phyloP scores from a whole-genome alignment of 2,888 invertebrate species.

The Drosophila paracracens region DNA sequence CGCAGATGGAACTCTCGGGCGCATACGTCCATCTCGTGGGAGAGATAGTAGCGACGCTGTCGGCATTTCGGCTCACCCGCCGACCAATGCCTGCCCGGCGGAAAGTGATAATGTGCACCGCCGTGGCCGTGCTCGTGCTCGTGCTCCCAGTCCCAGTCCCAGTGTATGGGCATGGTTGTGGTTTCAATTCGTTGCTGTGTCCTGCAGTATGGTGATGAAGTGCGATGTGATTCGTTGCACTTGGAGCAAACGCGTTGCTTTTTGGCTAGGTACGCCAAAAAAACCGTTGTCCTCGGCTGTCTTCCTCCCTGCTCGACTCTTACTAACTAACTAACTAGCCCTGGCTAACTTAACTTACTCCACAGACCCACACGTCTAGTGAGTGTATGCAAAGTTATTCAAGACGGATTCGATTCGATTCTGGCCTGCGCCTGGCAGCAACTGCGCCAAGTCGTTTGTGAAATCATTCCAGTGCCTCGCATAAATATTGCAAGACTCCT shows the following conservation, averaged over 20 bases:
- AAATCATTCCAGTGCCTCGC: conserved; percentile 46
- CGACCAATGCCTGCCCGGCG: conserved; percentile 67
- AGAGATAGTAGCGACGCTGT: conserved; percentile 65
- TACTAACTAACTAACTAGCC: conserved; percentile 68
- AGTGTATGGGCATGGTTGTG: conserved; percentile 72
- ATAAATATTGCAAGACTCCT: conserved; percentile 38
- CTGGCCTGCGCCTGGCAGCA: conserved; percentile 45
- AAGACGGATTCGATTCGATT: conserved; percentile 17
- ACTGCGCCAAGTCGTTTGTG: conserved; percentile 50
- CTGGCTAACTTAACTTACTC: conserved; percentile 13
- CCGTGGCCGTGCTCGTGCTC: conserved; percentile 73
- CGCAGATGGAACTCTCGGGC: conserved; percentile 75
- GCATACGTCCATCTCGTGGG: conserved; percentile 75
- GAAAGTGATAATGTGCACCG: conserved; percentile 69
- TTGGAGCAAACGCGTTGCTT: conserved; percentile 80
- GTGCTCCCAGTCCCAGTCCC: conserved; percentile 80
- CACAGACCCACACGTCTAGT: conserved; percentile 23
- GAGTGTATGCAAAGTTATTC: conserved; percentile 36
- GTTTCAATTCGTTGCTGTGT: conserved; percentile 4
- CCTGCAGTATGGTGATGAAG: conserved; percentile 2
- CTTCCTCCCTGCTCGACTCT: conserved; percentile 69
- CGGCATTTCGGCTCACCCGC: conserved; percentile 70
- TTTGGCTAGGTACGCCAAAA: conserved; percentile 79
- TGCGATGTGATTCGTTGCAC: conserved; percentile 64
- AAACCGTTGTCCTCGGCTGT: conserved; percentile 80